Evolutionary conservation across 2,797 vertebrate species (phyloP).

Genomic region (Menidia menidia): DNA sequence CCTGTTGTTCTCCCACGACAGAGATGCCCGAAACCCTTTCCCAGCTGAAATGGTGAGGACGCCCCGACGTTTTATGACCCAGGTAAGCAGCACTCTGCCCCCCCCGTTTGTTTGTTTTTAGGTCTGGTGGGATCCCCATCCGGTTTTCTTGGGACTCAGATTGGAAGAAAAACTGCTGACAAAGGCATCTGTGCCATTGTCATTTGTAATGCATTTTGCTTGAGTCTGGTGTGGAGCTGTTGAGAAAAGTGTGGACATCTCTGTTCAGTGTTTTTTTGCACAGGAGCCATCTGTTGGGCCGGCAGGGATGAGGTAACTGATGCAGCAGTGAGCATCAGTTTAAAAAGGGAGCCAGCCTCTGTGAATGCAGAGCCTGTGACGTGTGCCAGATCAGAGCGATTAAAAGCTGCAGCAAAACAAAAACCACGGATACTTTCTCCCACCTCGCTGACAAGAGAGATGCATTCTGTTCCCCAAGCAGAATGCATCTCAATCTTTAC

Average conservation of each 20-base stretch:
- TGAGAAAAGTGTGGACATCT: slow-evolving; percentile 45
- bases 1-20: slow-evolving; percentile 17
- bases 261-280: slow-evolving; percentile 33
- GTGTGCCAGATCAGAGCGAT: background rate
- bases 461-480: background rate
- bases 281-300: slow-evolving; percentile 28
- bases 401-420: background rate
- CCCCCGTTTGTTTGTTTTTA: background rate
- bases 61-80: slow-evolving; percentile 40
- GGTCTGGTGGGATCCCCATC: slow-evolving; percentile 14
- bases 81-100: slow-evolving; percentile 59
- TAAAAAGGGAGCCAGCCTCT: background rate
- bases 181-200: slow-evolving; percentile 5
- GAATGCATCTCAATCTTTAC: background rate
- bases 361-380: background rate
- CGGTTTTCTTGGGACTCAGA: slow-evolving; percentile 23
- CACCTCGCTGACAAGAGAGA: background rate
- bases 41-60: slow-evolving; percentile 70
- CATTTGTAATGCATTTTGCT: slow-evolving; percentile 29
- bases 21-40: slow-evolving; percentile 24
- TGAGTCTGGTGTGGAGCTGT: slow-evolving; percentile 61
- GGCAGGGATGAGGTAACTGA: slow-evolving; percentile 13
- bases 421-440: background rate
- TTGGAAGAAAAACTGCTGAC: slow-evolving; percentile 18
- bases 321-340: slow-evolving; percentile 8